phyloP scores from a whole-genome alignment of 2,113 vertebrate species.

The Meriones unguiculatus region DNA sequence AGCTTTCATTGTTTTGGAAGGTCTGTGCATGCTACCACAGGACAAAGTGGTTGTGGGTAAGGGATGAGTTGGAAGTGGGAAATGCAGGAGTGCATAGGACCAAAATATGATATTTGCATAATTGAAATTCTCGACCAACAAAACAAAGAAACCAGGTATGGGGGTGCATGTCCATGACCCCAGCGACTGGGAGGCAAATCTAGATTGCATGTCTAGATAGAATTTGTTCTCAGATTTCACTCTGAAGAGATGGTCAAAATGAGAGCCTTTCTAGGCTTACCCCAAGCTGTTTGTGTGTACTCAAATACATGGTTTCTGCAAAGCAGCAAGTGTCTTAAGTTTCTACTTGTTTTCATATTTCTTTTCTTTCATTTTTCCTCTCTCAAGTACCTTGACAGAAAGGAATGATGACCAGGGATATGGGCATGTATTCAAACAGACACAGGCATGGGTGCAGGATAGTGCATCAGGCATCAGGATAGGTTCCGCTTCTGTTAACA shows the following conservation, averaged over 20 bases:
- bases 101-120: not conserved
- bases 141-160: not conserved
- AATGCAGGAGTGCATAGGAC: not conserved
- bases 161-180: not conserved
- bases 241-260: not conserved
- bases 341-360: not conserved
- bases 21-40: not conserved
- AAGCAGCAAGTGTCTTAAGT: not conserved
- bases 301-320: not conserved
- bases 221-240: not conserved
- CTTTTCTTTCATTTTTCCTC: not conserved
- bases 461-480: too few relatives aligned
- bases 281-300: not conserved
- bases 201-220: not conserved
- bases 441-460: fast-evolving
- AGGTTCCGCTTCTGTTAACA: not conserved
- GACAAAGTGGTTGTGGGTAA: not conserved
- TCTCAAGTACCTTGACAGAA: not conserved
- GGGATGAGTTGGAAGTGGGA: not conserved
- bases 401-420: not conserved
- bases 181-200: not conserved
- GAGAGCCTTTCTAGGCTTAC: not conserved
- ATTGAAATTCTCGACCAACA: not conserved
- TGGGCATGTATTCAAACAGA: not conserved
- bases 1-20: not conserved